phyloP scores from a whole-genome alignment of 2,888 invertebrate species.

The Eueremaeus valkanovi region DNA sequence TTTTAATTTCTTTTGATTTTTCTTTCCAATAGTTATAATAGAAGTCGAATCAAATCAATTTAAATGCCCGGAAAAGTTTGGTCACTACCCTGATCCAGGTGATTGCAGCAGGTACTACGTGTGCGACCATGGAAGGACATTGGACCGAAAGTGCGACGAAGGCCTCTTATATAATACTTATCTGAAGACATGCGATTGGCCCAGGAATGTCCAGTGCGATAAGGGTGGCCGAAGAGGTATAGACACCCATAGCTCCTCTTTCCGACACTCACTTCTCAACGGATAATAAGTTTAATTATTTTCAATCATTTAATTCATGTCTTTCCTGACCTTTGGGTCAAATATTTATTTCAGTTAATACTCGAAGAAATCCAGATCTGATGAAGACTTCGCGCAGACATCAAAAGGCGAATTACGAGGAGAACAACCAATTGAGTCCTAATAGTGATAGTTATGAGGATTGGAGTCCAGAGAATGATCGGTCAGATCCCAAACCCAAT shows the following conservation, averaged over 20 bases:
- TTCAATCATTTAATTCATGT: too few relatives aligned
- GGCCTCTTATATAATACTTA: background rate
- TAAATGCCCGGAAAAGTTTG: slow-evolving; percentile 20
- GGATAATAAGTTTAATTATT: too few relatives aligned
- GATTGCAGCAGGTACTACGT: background rate
- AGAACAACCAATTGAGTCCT: background rate
- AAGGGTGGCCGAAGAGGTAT: background rate
- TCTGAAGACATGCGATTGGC: slow-evolving; percentile 19
- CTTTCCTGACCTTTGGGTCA: background rate
- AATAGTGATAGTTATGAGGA: background rate
- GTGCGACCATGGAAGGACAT: background rate
- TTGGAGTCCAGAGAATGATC: too few relatives aligned
- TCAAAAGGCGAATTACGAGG: background rate
- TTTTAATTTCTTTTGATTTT: too few relatives aligned
- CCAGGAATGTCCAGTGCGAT: slow-evolving; percentile 14
- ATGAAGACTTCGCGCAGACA: background rate
- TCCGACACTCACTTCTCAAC: too few relatives aligned
- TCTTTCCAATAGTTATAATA: background rate
- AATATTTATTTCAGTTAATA: background rate
- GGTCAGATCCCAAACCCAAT: too few relatives aligned
- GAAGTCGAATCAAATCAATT: background rate
- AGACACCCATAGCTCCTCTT: background rate
- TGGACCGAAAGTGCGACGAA: background rate
- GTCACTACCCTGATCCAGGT: background rate
- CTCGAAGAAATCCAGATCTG: background rate